Evolutionary conservation across 2,888 invertebrate species (phyloP).

Genomic region (Pyrrhosoma nymphula): DNA sequence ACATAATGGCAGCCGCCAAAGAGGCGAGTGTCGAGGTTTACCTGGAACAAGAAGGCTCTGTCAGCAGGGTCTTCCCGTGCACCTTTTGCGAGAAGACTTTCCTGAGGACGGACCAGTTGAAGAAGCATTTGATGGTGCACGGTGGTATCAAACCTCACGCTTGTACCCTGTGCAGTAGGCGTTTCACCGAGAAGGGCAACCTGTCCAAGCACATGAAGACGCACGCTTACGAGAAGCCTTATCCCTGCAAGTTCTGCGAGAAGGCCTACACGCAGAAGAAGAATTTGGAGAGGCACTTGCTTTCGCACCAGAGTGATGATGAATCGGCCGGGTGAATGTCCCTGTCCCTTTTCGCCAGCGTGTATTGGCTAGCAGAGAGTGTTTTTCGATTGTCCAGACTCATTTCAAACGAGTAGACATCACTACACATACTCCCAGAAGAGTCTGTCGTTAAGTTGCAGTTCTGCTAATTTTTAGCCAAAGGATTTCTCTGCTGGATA

Average conservation of each 20-base stretch:
- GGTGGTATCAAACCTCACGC: slow-evolving; percentile 74
- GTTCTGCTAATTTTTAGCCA: too few relatives aligned
- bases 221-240: not conserved
- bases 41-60: not conserved
- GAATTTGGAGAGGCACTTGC: not conserved
- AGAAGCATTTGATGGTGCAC: slow-evolving; percentile 76
- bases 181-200: slow-evolving; percentile 13
- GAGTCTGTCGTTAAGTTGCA: too few relatives aligned
- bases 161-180: not conserved
- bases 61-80: slow-evolving; percentile 73
- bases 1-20: not conserved
- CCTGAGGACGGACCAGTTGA: slow-evolving; percentile 76
- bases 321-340: not conserved
- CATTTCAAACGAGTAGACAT: too few relatives aligned
- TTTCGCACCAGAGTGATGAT: not conserved
- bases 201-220: slow-evolving; percentile 18
- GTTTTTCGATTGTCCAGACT: too few relatives aligned
- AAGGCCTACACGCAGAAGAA: not conserved
- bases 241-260: not conserved
- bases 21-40: not conserved
- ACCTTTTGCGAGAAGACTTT: slow-evolving; percentile 75
- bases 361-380: too few relatives aligned
- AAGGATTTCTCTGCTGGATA: too few relatives aligned
- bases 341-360: not conserved
- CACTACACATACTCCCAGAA: too few relatives aligned